Base-by-base conservation (phyloP, 2,888 invertebrate genomes). In the Sicus ferrugineus region DNA sequence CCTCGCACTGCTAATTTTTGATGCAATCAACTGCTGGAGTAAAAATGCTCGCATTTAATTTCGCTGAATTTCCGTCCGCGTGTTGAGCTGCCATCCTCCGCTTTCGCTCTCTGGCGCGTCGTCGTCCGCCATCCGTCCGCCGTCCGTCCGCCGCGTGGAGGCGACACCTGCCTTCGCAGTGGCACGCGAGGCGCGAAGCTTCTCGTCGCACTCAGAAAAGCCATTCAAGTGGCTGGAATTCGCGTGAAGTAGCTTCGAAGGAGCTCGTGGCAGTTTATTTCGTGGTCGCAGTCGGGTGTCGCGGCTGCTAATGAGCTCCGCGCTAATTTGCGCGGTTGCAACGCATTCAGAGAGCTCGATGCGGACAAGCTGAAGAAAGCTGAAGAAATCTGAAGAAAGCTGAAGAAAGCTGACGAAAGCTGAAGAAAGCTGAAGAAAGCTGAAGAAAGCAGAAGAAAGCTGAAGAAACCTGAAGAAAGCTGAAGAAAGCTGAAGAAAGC, bases 21-120 rank as follows among this genome's bases (percentile, higher is more conserved):
- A 23, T 28, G 28, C 26, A 54, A 54, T 54, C 54, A 54, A 28
- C 54, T 26, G 54, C 54, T 54, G 54, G 26, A 28, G 54, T 16
- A 54, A 52, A 16, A 52, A 26, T 54, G 23, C 16, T 54, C 16
- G 28, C 26, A 54, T 54, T 23, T 54, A 1, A 52, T 50, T 50
- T 50, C 21, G 50, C 21, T 50, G 28, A 14, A 54, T 26, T 54
- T 28, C 54, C 54, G 14, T 11, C 7, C 3, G 26, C 26, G 7
- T 23, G 9, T 16, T 6, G 26, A 26, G 26, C 54, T 14, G 16
- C 28, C 26, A 5, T 16, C 26, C 9, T 54, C 21, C 21, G 23
- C 52, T 21, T 52, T 52, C 26, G 48, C n/a, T 48, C 9, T 48
- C 21, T 48, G 16, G 48, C n/a, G 9, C 48, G 9, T 48, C 23